These are phyloP conservation scores for Paraescarpia echinospica DNA, from an alignment of 1,140 invertebrate species.

Conservation along the genomic window DNA sequence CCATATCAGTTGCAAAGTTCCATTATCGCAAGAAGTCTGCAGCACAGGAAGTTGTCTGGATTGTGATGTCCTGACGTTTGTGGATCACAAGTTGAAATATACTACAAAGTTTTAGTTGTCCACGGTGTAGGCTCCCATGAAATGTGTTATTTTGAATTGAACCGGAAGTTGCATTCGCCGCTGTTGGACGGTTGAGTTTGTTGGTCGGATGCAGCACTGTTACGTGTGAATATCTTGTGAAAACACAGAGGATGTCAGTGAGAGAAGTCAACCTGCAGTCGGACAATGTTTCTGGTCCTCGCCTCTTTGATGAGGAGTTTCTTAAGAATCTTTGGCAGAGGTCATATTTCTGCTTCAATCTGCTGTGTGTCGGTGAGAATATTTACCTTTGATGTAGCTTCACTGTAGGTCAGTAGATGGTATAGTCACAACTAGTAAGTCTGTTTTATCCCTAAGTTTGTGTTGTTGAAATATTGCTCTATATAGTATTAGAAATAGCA, in stretches of 20 bases:
- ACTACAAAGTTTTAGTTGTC: neutral
- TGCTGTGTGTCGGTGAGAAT: slow-evolving; percentile 65
- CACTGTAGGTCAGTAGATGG: neutral
- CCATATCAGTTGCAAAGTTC: neutral
- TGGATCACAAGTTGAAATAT: neutral
- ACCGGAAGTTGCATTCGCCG: neutral
- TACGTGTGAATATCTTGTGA: neutral
- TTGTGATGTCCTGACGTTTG: neutral
- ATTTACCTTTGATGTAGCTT: neutral
- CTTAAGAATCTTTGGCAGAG: neutral
- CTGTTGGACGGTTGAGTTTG: neutral
- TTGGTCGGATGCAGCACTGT: neutral
- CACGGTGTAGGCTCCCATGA: neutral
- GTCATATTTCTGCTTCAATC: slow-evolving; percentile 37
- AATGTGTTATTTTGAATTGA: neutral
- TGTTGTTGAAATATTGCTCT: no score
- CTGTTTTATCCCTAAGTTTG: no score
- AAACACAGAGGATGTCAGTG: neutral
- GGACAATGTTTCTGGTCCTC: neutral
- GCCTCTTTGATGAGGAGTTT: neutral
- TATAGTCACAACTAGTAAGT: no score
- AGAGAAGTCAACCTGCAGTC: neutral
- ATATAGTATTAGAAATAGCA: no score
- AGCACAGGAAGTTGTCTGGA: neutral
- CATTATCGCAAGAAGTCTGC: neutral